Evolutionary conservation across 2,888 invertebrate species (phyloP).

Genomic region (Parnassius smintheus): DNA sequence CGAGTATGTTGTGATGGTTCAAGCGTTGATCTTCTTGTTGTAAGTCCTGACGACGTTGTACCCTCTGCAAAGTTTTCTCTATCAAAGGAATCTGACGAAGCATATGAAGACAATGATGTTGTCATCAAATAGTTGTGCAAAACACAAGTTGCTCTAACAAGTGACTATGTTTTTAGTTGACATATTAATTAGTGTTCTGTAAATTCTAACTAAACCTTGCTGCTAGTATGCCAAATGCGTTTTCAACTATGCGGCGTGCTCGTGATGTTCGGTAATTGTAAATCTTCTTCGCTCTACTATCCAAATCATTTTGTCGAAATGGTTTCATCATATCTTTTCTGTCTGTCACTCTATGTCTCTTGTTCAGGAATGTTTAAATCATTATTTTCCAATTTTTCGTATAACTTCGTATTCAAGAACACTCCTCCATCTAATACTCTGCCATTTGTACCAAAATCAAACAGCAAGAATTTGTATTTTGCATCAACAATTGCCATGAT

Average conservation of each 20-base stretch:
- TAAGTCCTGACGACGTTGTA: too few species aligned
- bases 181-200: conserved; percentile 1
- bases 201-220: background rate
- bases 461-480: conserved; percentile 3
- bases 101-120: too few species aligned
- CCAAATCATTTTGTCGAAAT: too few species aligned
- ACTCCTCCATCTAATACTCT: background rate
- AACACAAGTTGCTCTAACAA: background rate
- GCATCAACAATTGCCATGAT: background rate
- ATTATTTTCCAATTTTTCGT: background rate
- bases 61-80: too few species aligned
- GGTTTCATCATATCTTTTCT: too few species aligned
- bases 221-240: conserved; percentile 1
- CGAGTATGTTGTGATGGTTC: too few species aligned
- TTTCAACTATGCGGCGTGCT: background rate
- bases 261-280: too few species aligned
- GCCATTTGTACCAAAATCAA: conserved; percentile 1
- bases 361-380: background rate
- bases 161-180: background rate
- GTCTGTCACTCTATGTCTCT: background rate
- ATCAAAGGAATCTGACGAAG: too few species aligned
- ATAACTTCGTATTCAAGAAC: background rate
- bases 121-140: too few species aligned
- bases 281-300: too few species aligned
- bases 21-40: too few species aligned